Evolutionary conservation across 2,888 invertebrate species (phyloP), one percentile per base, ranked within the genome.

Genomic region (Ceramica pisi): DNA sequence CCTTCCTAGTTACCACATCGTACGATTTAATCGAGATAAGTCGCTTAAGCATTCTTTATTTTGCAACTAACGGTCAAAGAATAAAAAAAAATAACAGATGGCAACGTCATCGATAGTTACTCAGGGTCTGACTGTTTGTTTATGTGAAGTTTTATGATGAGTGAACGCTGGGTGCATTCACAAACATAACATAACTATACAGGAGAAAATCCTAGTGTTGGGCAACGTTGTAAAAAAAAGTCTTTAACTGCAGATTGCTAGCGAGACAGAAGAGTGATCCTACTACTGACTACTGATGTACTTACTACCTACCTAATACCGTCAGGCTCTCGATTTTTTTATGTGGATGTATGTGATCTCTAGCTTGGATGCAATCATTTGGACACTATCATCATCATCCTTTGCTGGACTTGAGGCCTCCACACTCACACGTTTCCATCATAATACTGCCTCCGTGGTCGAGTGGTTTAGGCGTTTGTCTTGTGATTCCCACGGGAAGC

Each of bases 1-100:
- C 91, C 91, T 94, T 94, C 93, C 94, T 93, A 85, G 90, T 94
- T 95, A 92, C 94, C 86, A 92, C 93, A 94, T 91, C 84, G 84
- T 84, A 83, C 89, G 92, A 94, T 92, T 92, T 92, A 92, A 94
- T 94, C 92, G 90, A 92, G 94, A 94, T 94, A 93, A 90, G 89
- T 90, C 89, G 87, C 89, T 86, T 90, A 88, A 90, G 92, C 91
- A 92, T 93, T 93, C 92, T 90, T 92, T 89, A 91, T 94, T 94
- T 94, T 92, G 94, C 89, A 95, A 95, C 89, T 88, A 86, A 71
- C 16, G 55, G 66, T 62, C 92, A 93, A 89, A 94, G 94, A 93
- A 19, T 73, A 87, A 19, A 64, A 63, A 79, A 71, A 19, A 44
- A 23, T 8, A 26, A 10, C 59, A 63, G 61, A 68, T 41, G 48